phyloP scores from a whole-genome alignment of 1,140 invertebrate species.

The Pectinophora gossypiella region DNA sequence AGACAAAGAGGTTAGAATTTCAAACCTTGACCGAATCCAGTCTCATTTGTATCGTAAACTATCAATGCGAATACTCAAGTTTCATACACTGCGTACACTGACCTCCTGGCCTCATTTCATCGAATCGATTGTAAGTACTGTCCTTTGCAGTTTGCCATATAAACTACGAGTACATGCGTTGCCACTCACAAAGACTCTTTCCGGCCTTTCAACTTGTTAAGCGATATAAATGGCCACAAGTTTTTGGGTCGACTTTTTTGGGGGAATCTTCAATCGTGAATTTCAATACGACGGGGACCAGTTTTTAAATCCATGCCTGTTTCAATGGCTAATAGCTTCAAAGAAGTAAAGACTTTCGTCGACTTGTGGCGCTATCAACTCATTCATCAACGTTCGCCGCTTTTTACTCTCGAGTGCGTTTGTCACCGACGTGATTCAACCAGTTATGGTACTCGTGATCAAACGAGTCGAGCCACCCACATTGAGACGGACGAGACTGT shows the following conservation, averaged over 20 bases:
- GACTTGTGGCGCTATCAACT: neutral
- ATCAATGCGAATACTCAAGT: slow-evolving; percentile 11
- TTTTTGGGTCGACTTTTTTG: neutral
- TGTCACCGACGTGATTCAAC: slow-evolving; percentile 2
- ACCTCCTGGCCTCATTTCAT: slow-evolving; percentile 44
- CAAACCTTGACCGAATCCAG: slow-evolving; percentile 13
- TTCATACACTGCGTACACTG: slow-evolving; percentile 25
- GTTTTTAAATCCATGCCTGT: slow-evolving; percentile 4
- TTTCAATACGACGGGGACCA: slow-evolving; percentile 7
- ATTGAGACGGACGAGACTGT: slow-evolving; percentile 26
- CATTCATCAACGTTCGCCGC: neutral
- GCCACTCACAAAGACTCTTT: neutral
- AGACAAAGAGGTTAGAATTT: slow-evolving; percentile 5
- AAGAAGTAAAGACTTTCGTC: neutral
- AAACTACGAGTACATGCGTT: neutral
- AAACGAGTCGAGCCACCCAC: slow-evolving; percentile 26
- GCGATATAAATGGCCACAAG: neutral
- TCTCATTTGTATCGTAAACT: slow-evolving; percentile 14
- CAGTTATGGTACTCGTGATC: slow-evolving; percentile 19
- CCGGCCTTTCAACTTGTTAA: neutral
- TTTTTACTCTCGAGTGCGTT: neutral
- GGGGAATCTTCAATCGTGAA: neutral
- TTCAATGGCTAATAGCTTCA: slow-evolving; percentile 3
- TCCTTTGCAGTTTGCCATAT: slow-evolving; percentile 10
- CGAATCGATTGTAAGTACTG: slow-evolving; percentile 45